These are phyloP conservation scores for Mesopsocus fuscifrons DNA, from an alignment of 2,888 invertebrate genomes.

Conservation along the genomic window DNA sequence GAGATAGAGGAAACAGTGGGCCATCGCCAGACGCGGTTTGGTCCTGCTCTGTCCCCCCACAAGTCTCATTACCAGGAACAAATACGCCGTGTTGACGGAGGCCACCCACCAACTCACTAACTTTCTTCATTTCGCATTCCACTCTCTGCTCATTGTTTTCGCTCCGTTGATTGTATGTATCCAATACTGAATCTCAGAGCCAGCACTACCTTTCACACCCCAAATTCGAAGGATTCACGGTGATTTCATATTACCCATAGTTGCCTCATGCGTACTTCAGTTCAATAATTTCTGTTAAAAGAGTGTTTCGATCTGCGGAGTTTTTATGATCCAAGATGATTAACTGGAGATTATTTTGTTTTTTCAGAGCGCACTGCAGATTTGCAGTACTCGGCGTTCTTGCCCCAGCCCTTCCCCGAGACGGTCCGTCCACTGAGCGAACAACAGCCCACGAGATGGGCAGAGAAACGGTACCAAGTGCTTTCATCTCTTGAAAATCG, in stretches of 20 bases:
- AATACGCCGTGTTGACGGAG: slow-evolving; percentile 6
- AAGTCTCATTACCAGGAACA: slow-evolving; percentile 9
- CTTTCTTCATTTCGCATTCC: neutral
- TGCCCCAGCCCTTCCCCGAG: slow-evolving; percentile 3
- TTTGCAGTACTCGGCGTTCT: slow-evolving; percentile 3
- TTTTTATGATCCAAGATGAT: no score
- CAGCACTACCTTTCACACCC: no score
- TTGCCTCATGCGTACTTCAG: no score
- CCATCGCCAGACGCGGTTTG: no score
- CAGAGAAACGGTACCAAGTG: slow-evolving; percentile 8
- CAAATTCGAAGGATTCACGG: no score
- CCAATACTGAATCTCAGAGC: no score
- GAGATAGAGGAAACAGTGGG: no score
- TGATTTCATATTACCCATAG: no score
- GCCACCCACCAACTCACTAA: neutral
- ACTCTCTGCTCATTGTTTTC: neutral
- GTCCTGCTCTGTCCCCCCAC: no score
- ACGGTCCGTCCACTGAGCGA: neutral
- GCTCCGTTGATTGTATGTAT: neutral
- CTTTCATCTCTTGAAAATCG: slow-evolving; percentile 8
- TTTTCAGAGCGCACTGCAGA: slow-evolving; percentile 1
- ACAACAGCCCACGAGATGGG: neutral
- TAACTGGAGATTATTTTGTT: neutral
- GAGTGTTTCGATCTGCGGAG: no score
- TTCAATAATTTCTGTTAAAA: no score